phyloP scores from a whole-genome alignment of 1,140 invertebrate species.

The Babylonia areolata region DNA sequence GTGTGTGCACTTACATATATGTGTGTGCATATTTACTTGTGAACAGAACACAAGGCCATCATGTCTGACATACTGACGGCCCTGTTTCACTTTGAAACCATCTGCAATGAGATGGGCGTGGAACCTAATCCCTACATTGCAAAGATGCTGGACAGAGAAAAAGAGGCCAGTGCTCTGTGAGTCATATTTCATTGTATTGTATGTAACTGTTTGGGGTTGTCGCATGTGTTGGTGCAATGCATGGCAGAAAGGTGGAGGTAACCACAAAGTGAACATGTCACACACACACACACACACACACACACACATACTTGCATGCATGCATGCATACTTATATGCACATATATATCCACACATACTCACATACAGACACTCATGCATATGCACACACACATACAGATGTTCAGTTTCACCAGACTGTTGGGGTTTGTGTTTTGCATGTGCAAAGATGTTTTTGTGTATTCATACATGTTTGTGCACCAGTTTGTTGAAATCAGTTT shows the following conservation, averaged over 20 bases:
- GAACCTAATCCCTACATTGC: constrained; percentile 57
- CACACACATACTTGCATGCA: not conserved
- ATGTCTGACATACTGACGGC: constrained; percentile 70
- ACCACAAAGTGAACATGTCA: too few relatives aligned
- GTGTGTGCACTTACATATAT: not conserved
- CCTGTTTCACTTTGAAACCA: constrained; percentile 59
- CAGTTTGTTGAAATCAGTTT: too few relatives aligned
- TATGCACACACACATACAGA: too few relatives aligned
- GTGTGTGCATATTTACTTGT: not conserved
- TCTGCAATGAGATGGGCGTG: constrained; percentile 59
- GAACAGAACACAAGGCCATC: not conserved
- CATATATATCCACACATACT: not conserved
- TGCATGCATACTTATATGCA: not conserved
- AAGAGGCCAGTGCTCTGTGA: constrained; percentile 64
- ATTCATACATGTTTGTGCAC: not conserved
- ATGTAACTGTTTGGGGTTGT: not conserved
- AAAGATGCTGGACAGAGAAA: constrained; percentile 64
- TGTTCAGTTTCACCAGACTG: not conserved
- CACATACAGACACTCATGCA: not conserved
- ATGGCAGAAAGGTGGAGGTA: too few relatives aligned
- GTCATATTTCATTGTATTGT: not conserved
- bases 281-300: not conserved
- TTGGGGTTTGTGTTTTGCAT: not conserved
- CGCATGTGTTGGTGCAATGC: not conserved
- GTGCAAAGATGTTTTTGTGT: not conserved